Base-by-base conservation (phyloP, 2,888 invertebrate species). In the Caenorhabditis virilis region DNA sequence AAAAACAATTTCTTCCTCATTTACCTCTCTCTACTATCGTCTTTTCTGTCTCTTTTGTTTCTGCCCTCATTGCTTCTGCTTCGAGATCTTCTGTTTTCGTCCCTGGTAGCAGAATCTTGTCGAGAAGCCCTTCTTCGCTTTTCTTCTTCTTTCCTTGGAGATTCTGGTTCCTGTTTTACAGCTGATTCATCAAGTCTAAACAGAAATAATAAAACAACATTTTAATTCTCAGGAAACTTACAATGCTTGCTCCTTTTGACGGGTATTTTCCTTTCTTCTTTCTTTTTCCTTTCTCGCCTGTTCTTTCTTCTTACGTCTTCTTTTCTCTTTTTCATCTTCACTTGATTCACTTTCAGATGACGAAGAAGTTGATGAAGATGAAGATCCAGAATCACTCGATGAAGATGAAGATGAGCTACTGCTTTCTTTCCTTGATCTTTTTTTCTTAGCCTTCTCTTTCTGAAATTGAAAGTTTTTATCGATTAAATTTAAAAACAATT, bases 271-370 rank as follows among this genome's bases (percentile, higher is more conserved):
- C 36, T 45, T 48, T 43, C 48, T 50, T 22, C 54, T 49, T 20
- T 65, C 60, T 47, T 42, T 50, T 35, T 45, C 56, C 20, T 66
- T 63, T 33, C 35, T 51, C 20, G n/a, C n/a, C 33, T 59, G 51
- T 41, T 33, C 18, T 42, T 62, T 56, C 48, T 43, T 62, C 22
- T 23, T 47, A 15, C 27, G 16, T n/a, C 16, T 50, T 5, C 3
- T 43, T 39, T 57, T 66, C 25, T 52, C 48, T 41, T 54, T 54
- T 26, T 72, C 63, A 27, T 62, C 61, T 43, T 67, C 66, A 52
- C 56, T 48, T 16, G 43, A 43, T 48, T 67, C 66, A 48, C 56
- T 48, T 11, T 26, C 27, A 4, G 52, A 58, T 11, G 45, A 45
- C 11, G 58, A 52, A 6, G 68, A 68, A 16, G 59, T 47, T 1